Evolutionary conservation across 2,797 vertebrate species (phyloP).

Genomic region (Loriculus beryllinus): DNA sequence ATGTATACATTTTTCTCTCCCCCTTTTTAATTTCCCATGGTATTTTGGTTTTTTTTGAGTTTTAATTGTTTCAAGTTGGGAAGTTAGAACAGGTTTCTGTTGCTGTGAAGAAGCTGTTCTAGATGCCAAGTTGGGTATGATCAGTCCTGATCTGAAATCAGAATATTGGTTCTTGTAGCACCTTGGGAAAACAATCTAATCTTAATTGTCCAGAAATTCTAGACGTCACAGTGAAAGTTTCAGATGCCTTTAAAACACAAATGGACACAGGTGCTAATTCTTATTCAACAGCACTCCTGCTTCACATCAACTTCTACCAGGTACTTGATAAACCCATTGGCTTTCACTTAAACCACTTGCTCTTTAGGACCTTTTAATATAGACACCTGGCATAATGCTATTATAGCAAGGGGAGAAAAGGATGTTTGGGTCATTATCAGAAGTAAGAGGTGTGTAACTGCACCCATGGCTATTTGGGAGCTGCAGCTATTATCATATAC

Average conservation of each 20-base stretch:
- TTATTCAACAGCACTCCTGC: neutral
- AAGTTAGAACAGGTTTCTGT: slow-evolving; percentile 33
- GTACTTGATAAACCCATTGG: neutral
- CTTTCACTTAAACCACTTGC: neutral
- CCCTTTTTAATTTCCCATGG: neutral
- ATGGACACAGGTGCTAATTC: neutral
- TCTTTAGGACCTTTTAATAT: neutral
- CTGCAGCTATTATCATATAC: neutral
- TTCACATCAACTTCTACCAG: neutral
- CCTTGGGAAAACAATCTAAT: neutral
- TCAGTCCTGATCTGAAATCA: slow-evolving; percentile 32
- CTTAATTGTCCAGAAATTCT: neutral
- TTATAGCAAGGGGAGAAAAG: neutral
- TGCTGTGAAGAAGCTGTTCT: neutral
- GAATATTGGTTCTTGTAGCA: slow-evolving; percentile 25
- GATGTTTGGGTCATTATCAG: neutral
- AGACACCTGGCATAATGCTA: neutral
- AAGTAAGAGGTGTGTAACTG: neutral
- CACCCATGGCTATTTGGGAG: neutral
- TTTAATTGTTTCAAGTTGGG: neutral
- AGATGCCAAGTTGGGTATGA: slow-evolving; percentile 1
- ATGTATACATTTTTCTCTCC: neutral
- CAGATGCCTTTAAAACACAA: neutral
- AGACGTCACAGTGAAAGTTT: neutral
- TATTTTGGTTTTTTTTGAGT: neutral